Conservation (phyloP, 2,797 vertebrate genomes). For the Sebastiscus tertius region DNA sequence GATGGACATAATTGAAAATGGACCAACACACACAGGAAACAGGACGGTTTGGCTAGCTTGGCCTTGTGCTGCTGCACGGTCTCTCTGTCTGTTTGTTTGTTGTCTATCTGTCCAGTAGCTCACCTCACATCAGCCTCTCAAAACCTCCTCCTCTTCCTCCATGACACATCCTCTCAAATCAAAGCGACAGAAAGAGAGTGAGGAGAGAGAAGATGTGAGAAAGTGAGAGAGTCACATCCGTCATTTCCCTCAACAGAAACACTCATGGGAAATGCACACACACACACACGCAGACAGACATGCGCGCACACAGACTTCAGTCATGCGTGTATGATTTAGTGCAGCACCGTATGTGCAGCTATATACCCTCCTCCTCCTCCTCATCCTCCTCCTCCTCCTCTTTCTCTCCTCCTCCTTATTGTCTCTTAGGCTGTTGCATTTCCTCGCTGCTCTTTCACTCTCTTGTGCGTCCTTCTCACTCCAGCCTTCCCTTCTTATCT, state of each 20-base stretch:
- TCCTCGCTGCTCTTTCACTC: conserved; percentile 51
- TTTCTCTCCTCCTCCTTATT: conserved; percentile 48
- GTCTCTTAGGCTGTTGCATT: conserved; percentile 57
- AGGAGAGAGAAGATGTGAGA: background rate
- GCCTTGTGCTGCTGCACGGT: background rate
- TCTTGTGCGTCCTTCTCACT: conserved; percentile 48
- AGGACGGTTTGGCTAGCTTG: conserved; percentile 4
- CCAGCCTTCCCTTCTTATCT: conserved; percentile 44
- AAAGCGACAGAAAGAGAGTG: conserved; percentile 19
- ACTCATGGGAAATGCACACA: conserved; percentile 23
- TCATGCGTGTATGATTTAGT: conserved; percentile 63
- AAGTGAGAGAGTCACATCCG: conserved; percentile 24
- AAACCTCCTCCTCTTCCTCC: background rate
- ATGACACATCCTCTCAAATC: conserved; percentile 33
- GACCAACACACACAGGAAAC: background rate
- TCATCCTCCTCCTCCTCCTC: conserved; percentile 36
- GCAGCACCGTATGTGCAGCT: conserved; percentile 51
- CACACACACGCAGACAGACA: conserved; percentile 2
- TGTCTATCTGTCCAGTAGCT: conserved; percentile 38
- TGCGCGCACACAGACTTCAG: conserved; percentile 35
- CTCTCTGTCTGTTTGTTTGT: conserved; percentile 19
- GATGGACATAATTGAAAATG: conserved; percentile 35
- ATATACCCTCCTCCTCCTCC: conserved; percentile 41
- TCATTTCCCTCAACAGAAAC: conserved; percentile 18
- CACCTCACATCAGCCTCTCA: conserved; percentile 6